Conservation (phyloP, 2,797 vertebrate species). For the Phalloptychus januarius region DNA sequence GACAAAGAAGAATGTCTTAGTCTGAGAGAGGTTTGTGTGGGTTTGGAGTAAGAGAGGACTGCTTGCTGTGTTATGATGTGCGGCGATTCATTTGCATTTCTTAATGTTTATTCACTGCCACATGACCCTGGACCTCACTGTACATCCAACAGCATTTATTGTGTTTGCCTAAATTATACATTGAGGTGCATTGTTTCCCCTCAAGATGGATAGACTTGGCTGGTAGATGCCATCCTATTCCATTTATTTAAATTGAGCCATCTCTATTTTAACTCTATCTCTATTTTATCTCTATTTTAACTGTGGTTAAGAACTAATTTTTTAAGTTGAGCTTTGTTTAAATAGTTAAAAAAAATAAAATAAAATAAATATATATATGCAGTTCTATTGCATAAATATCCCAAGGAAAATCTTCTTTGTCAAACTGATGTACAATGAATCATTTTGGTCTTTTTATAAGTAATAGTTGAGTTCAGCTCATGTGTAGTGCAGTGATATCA, state of each 20-base stretch:
- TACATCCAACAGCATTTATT: conserved; percentile 24
- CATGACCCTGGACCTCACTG: conserved; percentile 27
- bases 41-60: conserved; percentile 32
- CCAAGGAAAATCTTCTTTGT: conserved; percentile 22
- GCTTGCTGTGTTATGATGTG: conserved; percentile 42
- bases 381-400: neutral
- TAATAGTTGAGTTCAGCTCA: conserved; percentile 53
- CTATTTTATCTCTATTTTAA: neutral
- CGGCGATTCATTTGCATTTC: conserved; percentile 51
- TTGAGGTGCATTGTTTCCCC: neutral
- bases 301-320: neutral
- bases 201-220: neutral
- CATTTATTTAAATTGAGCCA: neutral
- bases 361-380: neutral
- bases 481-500: conserved; percentile 69
- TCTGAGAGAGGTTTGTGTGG: conserved; percentile 34
- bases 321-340: neutral
- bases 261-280: neutral
- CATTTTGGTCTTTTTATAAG: conserved; percentile 27
- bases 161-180: neutral
- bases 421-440: conserved; percentile 26
- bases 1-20: conserved; percentile 55
- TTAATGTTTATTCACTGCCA: conserved; percentile 67
- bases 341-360: neutral
- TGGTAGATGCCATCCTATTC: neutral